phyloP scores from a whole-genome alignment of 1,140 invertebrate genomes.

The Augochlora pura region DNA sequence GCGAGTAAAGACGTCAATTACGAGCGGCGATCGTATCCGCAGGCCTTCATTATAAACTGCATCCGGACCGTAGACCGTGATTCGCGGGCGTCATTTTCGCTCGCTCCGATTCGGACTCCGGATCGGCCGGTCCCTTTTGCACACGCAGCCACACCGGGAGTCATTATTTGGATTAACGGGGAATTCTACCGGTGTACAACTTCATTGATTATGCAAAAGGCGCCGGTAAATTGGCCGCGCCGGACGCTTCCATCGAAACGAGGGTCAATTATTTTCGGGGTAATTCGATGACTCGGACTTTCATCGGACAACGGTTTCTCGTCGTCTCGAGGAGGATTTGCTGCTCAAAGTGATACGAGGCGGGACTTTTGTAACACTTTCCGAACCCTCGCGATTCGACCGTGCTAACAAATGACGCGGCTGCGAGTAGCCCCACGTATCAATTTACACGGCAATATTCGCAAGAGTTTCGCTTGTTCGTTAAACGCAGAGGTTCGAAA shows the following conservation, averaged over 20 bases:
- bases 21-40: constrained; percentile 37
- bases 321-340: too few relatives aligned
- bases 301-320: constrained; percentile 19
- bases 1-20: constrained; percentile 61
- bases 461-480: too few relatives aligned
- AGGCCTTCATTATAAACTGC: constrained; percentile 59
- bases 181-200: constrained; percentile 24
- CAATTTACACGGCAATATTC: too few relatives aligned
- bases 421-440: too few relatives aligned
- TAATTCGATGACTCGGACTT: constrained; percentile 46
- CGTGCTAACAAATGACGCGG: too few relatives aligned
- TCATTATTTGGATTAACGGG: constrained; percentile 43
- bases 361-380: too few relatives aligned
- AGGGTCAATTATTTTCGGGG: constrained; percentile 56
- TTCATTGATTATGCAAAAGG: constrained; percentile 58
- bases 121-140: constrained; percentile 20
- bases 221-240: neutral
- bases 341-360: too few relatives aligned
- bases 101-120: neutral
- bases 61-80: neutral
- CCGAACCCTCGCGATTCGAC: too few relatives aligned
- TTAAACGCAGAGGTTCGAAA: too few relatives aligned
- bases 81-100: constrained; percentile 31
- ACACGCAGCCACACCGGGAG: neutral
- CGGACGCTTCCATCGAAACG: constrained; percentile 13